Base-by-base conservation (phyloP, 2,888 invertebrate species). In the Tipula vernalis region DNA sequence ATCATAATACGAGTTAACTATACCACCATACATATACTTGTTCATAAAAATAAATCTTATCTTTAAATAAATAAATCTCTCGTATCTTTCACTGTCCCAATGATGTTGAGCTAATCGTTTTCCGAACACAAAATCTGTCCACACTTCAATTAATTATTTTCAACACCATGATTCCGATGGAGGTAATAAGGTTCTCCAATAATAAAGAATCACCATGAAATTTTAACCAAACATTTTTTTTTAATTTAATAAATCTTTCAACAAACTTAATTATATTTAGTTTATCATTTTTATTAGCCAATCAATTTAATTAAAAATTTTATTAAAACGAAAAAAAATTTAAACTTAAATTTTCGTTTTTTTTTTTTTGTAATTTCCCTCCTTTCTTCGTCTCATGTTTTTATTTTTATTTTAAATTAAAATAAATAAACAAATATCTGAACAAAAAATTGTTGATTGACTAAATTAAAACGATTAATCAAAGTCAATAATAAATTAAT, bases 221-320 rank as follows among this genome's bases (percentile, higher is more conserved):
- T 71, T 71, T 71, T 28, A 28, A 57, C 51, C 15, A 15, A 57
- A 57, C 15, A 15, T 6, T 6, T 6, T 6, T 39, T 39, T 39
- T 39, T 39, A 71, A 71, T 71, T 71, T 28, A 71, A 71, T 2
- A 71, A 71, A 71, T 71, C 71, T 28, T 71, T 71, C 71, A 71
- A 71, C 71, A 71, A 71, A 71, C 28, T 71, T 71, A 71, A 71
- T 71, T 71, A 71, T 28, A 71, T 71, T 71, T 71, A 28, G 18
- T 71, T 71, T 71, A 71, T 71, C 71, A 71, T 71, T 71, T 71
- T 71, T 71, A 71, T 71, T 71, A 71, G 71, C 71, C 71, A 71
- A 71, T 71, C 71, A 71, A 71, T 71, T 71, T 71, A 71, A 71
- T 71, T 71, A 28, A 71, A 71, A 57, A 57, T 28, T 28, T 28